Evolutionary conservation across 2,113 vertebrate genomes (phyloP), one percentile per base, ranked within the genome.

Genomic region (Corythoichthys intestinalis): DNA sequence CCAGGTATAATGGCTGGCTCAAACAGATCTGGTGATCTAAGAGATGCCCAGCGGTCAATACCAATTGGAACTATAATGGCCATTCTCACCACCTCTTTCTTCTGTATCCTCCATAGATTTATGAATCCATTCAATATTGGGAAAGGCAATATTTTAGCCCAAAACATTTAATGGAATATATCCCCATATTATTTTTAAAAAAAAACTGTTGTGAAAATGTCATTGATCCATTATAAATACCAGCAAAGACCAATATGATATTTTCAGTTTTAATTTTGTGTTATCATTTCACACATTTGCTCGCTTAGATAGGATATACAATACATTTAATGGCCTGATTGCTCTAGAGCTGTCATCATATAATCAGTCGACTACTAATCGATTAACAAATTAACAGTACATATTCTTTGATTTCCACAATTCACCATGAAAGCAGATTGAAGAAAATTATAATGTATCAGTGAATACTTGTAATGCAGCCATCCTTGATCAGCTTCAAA

Each of bases 1-100:
- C 2, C 79, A 98, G 96, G 96, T 70, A 98, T 98, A 76, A 97
- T 98, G 96, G 97, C 97, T 6, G 97, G 97, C 66, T 98, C 96
- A 2, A 98, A 98, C 83, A 91, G 97, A 57, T 98, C 97, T 5
- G 97, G 97, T 70, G 95, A 98, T 84, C 93, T 98, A 65, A 91
- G 88, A 89, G 96, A 98, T 52, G 95, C 96, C 39, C 96, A 98
- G 88, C 95, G 93, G 74, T 98, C 97, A 46, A 98, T 98, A 83
- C 97, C 97, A 44, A 91, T 92, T 0, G 97, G 97, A 82, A 98
- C 97, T 61, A 97, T 98, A 59, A 69, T 98, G 90, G 97, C 97
- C 52, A 98, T 98, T 60, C 86, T 90, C 79, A 98, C 97, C 58
- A 98, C 96, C 0, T 98, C 97, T 58, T 94, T 98, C 77, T 94